These are phyloP conservation scores for Masnerella sp. DNA, from an alignment of 2,888 invertebrate genomes.

Conservation along the genomic window DNA sequence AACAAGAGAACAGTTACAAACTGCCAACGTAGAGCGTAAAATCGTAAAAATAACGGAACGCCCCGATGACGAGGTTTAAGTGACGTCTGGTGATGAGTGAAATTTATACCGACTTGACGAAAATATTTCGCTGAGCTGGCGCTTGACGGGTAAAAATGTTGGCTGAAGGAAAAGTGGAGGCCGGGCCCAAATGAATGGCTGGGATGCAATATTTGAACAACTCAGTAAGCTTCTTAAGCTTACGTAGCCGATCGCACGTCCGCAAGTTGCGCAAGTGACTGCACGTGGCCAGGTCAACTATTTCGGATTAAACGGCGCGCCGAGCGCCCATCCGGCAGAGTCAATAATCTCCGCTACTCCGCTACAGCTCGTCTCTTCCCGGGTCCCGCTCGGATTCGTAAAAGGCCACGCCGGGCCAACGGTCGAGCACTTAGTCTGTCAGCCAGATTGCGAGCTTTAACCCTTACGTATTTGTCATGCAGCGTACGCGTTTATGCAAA, in stretches of 20 bases:
- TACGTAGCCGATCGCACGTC: conserved; percentile 34
- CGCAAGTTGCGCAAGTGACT: conserved; percentile 49
- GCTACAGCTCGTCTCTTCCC: conserved; percentile 5
- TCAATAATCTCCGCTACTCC: conserved; percentile 45
- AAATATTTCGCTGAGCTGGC: conserved; percentile 36
- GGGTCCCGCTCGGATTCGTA: conserved; percentile 52
- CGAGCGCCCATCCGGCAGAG: conserved; percentile 34
- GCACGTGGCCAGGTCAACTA: conserved; percentile 53
- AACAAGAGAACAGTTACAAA: not conserved
- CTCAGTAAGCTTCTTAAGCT: conserved; percentile 45
- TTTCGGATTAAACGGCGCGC: conserved; percentile 51
- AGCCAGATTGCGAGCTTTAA: conserved; percentile 42
- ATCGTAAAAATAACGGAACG: conserved; percentile 8
- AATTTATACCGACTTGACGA: conserved; percentile 34
- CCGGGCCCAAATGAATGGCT: too few species aligned
- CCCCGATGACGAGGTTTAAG: conserved; percentile 10
- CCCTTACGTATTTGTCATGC: conserved; percentile 45
- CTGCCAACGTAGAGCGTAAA: too few species aligned
- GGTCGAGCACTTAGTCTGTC: conserved; percentile 48
- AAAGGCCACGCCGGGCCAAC: conserved; percentile 50
- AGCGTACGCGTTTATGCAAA: conserved; percentile 37
- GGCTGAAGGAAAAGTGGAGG: conserved; percentile 19
- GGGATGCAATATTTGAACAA: conserved; percentile 46
- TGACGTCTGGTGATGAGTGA: conserved; percentile 23
- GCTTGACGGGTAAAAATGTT: conserved; percentile 9